A percentile compares a stretch with the other conserved stretches of the same genome.
Conservation (phyloP, 1,140 invertebrate species). For the Scaptomyza montana region DNA sequence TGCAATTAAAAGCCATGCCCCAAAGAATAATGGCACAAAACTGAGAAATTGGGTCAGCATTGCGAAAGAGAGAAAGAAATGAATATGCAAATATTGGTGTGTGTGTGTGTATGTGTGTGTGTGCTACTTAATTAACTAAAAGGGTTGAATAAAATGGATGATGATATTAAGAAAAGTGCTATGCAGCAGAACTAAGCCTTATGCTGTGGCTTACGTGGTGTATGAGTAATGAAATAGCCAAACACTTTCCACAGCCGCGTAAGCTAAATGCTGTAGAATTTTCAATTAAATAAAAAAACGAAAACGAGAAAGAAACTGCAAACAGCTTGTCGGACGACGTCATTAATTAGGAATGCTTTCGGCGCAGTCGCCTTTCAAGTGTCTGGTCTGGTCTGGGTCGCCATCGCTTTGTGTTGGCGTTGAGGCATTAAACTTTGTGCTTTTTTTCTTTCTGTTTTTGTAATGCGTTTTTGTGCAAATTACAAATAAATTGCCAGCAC, state of each 20-base stretch:
- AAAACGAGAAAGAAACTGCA: not conserved
- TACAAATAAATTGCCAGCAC: conserved; percentile 80
- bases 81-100: conserved; percentile 23
- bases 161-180: conserved; percentile 1
- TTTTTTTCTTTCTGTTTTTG: conserved; percentile 36
- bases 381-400: conserved; percentile 50
- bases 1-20: conserved; percentile 74
- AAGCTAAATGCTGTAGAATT: conserved; percentile 46
- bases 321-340: conserved; percentile 58
- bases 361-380: conserved; percentile 69
- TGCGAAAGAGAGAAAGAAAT: conserved; percentile 37
- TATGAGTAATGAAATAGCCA: conserved; percentile 68
- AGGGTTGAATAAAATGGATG: conserved; percentile 6
- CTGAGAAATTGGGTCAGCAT: conserved; percentile 64
- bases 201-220: conserved; percentile 55
- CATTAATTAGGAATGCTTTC: conserved; percentile 79
- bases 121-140: conserved; percentile 47
- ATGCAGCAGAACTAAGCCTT: not conserved
- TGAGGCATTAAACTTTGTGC: conserved; percentile 66
- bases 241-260: conserved; percentile 39
- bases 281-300: conserved; percentile 64
- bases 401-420: conserved; percentile 75
- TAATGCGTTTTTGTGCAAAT: conserved; percentile 76
- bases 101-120: not conserved
- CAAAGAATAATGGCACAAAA: conserved; percentile 20